A percentile compares a stretch with the other conserved stretches of the same genome.
Evolutionary conservation across 2,797 vertebrate genomes (phyloP).

Genomic region (Gila robusta): DNA sequence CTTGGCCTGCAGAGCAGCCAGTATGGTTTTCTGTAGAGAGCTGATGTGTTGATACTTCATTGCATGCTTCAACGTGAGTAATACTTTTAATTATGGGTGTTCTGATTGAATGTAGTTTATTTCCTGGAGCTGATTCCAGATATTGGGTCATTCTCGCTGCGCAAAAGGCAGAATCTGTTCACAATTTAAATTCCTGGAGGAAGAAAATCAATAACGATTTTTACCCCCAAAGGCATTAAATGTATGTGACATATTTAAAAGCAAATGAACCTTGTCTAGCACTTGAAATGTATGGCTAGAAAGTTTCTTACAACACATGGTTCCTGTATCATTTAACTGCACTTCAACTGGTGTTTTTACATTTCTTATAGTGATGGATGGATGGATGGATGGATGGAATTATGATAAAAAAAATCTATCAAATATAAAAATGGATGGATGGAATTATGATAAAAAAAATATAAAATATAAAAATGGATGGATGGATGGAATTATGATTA

Average conservation of each 20-base stretch:
- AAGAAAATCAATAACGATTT: slow-evolving; percentile 66
- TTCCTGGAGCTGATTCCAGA: slow-evolving; percentile 75
- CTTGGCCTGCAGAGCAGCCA: slow-evolving; percentile 63
- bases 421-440: not conserved
- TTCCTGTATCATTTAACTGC: not conserved
- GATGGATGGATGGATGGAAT: not conserved
- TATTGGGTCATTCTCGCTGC: slow-evolving; percentile 75
- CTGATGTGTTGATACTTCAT: slow-evolving; percentile 73
- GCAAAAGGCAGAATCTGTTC: slow-evolving; percentile 74
- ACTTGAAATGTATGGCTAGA: slow-evolving; percentile 28
- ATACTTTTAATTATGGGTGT: slow-evolving; percentile 82
- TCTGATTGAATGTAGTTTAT: slow-evolving; percentile 72
- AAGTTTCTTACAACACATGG: not conserved
- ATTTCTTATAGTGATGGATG: not conserved
- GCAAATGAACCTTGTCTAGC: slow-evolving; percentile 64
- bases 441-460: too few species aligned
- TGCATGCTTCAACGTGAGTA: slow-evolving; percentile 78
- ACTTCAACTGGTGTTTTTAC: slow-evolving; percentile 26
- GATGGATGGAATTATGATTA: not conserved
- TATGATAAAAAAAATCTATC: too few species aligned
- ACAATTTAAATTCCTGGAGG: slow-evolving; percentile 71
- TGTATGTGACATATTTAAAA: slow-evolving; percentile 63
- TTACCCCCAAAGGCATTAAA: slow-evolving; percentile 65
- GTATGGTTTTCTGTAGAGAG: slow-evolving; percentile 65
- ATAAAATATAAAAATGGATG: too few species aligned